Conservation (phyloP, 2,888 invertebrate species). For the Meiosimyza platycephala region DNA sequence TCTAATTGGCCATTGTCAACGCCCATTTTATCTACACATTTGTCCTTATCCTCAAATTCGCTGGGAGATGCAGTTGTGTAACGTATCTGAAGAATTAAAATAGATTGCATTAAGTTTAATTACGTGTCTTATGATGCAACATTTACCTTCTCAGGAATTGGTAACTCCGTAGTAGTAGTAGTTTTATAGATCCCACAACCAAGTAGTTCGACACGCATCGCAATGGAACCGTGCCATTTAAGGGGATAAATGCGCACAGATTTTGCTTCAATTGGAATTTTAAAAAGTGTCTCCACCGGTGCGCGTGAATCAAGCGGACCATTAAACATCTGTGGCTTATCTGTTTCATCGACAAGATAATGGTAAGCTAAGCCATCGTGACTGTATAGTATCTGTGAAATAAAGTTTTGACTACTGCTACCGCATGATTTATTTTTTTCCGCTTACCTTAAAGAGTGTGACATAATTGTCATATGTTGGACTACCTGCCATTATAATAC, state of each 20-base stretch:
- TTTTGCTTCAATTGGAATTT: constrained; percentile 80
- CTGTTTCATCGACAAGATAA: constrained; percentile 70
- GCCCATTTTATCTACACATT: constrained; percentile 82
- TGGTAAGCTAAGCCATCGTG: constrained; percentile 74
- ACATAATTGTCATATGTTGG: constrained; percentile 78
- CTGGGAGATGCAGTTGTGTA: constrained; percentile 3
- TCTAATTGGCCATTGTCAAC: constrained; percentile 73
- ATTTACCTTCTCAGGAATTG: constrained; percentile 8
- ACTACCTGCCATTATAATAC: constrained; percentile 79
- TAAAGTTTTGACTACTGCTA: not conserved
- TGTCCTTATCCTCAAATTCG: constrained; percentile 38
- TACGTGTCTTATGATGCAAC: not conserved
- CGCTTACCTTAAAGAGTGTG: constrained; percentile 75
- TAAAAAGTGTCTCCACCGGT: constrained; percentile 74
- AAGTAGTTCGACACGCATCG: constrained; percentile 78
- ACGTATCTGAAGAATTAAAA: no score
- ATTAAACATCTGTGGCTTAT: constrained; percentile 75
- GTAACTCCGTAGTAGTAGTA: constrained; percentile 39
- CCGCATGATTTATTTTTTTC: not conserved
- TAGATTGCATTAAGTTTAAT: no score
- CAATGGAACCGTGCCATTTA: constrained; percentile 79
- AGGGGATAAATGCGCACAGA: constrained; percentile 78
- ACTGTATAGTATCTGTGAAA: constrained; percentile 71
- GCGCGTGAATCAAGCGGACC: constrained; percentile 75
- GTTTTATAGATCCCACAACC: constrained; percentile 71